Conservation (phyloP, 2,888 invertebrate genomes). For the Latrodectus elegans region DNA sequence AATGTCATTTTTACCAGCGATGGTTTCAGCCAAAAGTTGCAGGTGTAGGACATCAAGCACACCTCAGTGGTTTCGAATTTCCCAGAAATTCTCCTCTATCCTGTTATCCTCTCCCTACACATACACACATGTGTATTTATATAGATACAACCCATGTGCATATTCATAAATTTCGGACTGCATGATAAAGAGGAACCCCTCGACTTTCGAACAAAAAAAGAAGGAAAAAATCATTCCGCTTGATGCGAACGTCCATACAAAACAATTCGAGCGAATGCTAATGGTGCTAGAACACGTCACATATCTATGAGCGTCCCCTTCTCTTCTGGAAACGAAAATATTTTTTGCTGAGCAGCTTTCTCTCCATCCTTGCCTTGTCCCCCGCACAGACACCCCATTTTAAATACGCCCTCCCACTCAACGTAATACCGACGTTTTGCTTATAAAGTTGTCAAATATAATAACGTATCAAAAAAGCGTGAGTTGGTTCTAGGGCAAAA, state of each 20-base stretch:
- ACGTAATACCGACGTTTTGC: conserved; percentile 14
- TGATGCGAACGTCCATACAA: conserved; percentile 39
- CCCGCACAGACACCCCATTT: conserved; percentile 18
- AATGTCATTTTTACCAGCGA: neutral
- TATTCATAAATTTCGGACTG: conserved; percentile 14
- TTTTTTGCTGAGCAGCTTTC: conserved; percentile 29
- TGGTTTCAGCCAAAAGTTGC: conserved; percentile 18
- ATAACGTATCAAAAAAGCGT: conserved; percentile 15
- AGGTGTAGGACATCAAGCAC: conserved; percentile 58
- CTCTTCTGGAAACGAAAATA: neutral
- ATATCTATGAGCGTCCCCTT: neutral
- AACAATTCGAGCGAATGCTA: conserved; percentile 39
- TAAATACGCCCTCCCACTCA: conserved; percentile 11
- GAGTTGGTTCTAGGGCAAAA: conserved; percentile 24
- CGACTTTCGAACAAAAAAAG: neutral
- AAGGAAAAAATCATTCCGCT: conserved; percentile 47
- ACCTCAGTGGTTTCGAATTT: conserved; percentile 33
- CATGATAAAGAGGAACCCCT: conserved; percentile 19
- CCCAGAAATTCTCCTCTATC: conserved; percentile 20
- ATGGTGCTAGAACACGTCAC: conserved; percentile 43
- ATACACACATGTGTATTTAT: conserved; percentile 14
- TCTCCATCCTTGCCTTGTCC: conserved; percentile 3
- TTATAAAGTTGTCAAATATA: conserved; percentile 55
- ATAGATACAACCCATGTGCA: conserved; percentile 30
- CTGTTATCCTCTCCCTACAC: conserved; percentile 27